These are phyloP conservation scores for Conus ventricosus DNA, from an alignment of 1,140 invertebrate species.

Conservation along the genomic window DNA sequence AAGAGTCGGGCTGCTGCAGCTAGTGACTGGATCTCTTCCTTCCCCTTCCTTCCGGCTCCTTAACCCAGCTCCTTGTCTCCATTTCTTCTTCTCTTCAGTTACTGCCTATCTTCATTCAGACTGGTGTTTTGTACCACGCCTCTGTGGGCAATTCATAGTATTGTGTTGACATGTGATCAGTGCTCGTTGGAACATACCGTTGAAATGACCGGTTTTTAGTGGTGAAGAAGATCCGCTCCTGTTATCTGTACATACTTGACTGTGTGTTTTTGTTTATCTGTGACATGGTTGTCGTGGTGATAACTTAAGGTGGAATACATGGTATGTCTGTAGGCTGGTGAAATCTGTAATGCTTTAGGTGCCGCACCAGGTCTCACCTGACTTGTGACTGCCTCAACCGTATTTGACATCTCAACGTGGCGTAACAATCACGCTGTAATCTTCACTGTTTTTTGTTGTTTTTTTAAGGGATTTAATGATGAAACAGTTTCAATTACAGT, in stretches of 20 bases:
- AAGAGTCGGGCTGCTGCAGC: conserved; percentile 67
- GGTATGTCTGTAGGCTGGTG: too few species aligned
- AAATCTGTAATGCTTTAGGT: too few species aligned
- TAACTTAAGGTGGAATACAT: too few species aligned
- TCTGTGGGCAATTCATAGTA: neutral
- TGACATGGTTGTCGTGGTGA: neutral
- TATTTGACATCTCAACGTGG: too few species aligned
- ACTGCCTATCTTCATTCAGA: neutral
- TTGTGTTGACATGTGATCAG: neutral
- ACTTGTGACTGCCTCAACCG: too few species aligned
- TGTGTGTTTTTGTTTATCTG: neutral
- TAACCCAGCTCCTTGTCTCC: neutral
- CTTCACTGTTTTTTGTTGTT: too few species aligned
- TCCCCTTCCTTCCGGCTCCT: neutral
- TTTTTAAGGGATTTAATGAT: too few species aligned
- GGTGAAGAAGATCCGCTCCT: neutral
- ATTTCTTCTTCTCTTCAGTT: neutral
- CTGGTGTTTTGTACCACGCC: neutral
- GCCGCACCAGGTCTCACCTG: too few species aligned
- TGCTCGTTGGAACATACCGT: neutral
- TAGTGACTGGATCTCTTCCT: conserved; percentile 34
- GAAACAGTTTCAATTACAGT: too few species aligned
- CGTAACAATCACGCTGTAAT: too few species aligned
- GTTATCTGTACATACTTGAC: neutral
- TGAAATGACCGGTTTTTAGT: conserved; percentile 6